Percentiles rank a stretch among this genome's conserved stretches.
Evolutionary conservation across 2,113 vertebrate genomes (phyloP).

Genomic region (Cyphomyrus plagiostoma): DNA sequence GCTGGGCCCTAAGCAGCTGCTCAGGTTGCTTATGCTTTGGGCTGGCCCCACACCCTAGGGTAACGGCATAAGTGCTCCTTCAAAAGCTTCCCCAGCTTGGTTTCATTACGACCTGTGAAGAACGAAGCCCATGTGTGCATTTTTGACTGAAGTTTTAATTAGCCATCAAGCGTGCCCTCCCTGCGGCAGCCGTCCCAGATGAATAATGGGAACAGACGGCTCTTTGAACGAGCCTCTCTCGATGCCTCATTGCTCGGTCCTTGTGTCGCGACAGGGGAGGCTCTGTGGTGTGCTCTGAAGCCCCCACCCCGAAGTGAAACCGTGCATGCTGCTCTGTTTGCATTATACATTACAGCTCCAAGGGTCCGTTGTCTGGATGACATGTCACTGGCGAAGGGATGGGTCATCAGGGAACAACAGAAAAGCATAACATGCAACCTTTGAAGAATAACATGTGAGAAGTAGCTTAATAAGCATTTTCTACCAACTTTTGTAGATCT

Average conservation of each 20-base stretch:
- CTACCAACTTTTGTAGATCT: background rate
- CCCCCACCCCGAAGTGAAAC: background rate
- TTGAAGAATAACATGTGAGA: background rate
- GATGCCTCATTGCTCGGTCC: background rate
- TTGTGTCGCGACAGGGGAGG: background rate
- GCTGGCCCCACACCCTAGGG: background rate
- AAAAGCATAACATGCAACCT: background rate
- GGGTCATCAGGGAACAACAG: background rate
- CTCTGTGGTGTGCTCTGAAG: background rate
- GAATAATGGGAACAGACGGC: constrained; percentile 3
- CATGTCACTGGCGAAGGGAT: background rate
- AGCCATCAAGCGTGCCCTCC: background rate
- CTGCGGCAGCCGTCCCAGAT: background rate
- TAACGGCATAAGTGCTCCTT: background rate
- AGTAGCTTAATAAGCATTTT: background rate
- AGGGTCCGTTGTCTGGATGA: background rate
- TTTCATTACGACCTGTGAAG: background rate
- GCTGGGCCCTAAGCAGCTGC: background rate
- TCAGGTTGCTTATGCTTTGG: background rate
- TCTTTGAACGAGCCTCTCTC: background rate
- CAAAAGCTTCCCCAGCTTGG: background rate
- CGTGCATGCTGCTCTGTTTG: background rate
- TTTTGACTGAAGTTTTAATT: constrained; percentile 5
- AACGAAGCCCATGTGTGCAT: background rate
- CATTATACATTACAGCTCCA: background rate